These are phyloP conservation scores for Emydura subglobosa DNA, from an alignment of 2,113 vertebrate genomes.

Conservation along the genomic window DNA sequence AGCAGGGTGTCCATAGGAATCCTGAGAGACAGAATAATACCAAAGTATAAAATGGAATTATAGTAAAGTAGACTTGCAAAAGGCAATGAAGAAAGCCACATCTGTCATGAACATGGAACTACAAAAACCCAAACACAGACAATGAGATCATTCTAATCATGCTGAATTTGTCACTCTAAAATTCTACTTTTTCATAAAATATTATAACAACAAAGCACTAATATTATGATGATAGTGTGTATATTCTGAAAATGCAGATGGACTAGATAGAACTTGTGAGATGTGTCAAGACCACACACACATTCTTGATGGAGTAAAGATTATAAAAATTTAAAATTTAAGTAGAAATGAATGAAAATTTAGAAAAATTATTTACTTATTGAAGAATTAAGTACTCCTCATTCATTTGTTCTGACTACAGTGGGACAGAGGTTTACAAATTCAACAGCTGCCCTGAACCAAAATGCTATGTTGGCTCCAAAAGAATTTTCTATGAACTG, in stretches of 20 bases:
- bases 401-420: neutral
- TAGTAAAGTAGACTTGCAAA: neutral
- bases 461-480: neutral
- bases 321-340: constrained; percentile 10
- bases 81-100: neutral
- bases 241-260: neutral
- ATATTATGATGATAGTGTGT: neutral
- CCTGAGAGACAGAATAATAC: constrained; percentile 83
- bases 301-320: neutral
- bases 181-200: neutral
- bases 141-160: neutral
- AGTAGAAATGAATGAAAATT: neutral
- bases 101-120: rapidly evolving
- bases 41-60: neutral
- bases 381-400: neutral
- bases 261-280: constrained; percentile 27
- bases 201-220: neutral
- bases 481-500: neutral
- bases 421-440: neutral
- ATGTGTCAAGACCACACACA: neutral
- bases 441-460: neutral
- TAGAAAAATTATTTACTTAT: neutral
- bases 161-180: neutral
- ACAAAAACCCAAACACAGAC: rapidly evolving
- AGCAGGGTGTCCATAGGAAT: constrained; percentile 94